These are phyloP conservation scores for Muntiacus reevesi DNA, from an alignment of 2,113 vertebrate genomes.

Conservation along the genomic window DNA sequence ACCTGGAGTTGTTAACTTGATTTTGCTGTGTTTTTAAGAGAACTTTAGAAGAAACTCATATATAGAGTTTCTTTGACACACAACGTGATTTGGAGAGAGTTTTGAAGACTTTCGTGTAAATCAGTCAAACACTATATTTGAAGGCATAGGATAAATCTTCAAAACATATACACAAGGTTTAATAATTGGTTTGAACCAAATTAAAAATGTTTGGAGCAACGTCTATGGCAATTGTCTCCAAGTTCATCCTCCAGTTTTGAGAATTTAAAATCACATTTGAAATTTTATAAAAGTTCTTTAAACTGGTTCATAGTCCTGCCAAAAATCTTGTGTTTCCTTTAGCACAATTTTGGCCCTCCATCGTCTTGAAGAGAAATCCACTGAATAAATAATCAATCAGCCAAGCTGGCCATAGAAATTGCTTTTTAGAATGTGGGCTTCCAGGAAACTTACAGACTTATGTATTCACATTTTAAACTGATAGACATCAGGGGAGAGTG, in stretches of 20 bases:
- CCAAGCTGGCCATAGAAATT: neutral
- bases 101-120: constrained; percentile 27
- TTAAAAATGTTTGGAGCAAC: constrained; percentile 23
- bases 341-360: neutral
- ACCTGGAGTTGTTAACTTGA: neutral
- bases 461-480: neutral
- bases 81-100: neutral
- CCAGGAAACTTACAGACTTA: neutral
- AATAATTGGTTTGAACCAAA: neutral
- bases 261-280: constrained; percentile 11
- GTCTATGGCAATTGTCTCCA: neutral
- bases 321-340: neutral
- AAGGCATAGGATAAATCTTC: neutral
- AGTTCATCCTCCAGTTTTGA: neutral
- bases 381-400: neutral
- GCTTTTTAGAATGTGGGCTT: neutral
- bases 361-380: neutral
- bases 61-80: constrained; percentile 1
- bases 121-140: neutral
- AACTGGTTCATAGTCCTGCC: neutral
- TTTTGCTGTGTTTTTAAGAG: constrained; percentile 9
- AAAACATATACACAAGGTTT: neutral
- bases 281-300: constrained; percentile 19
- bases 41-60: neutral
- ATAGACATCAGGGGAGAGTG: neutral